A percentile compares a stretch with the other conserved stretches of the same genome.
These are phyloP conservation scores for Nothobranchius furzeri DNA, from an alignment of 2,113 vertebrate genomes.

Conservation along the genomic window DNA sequence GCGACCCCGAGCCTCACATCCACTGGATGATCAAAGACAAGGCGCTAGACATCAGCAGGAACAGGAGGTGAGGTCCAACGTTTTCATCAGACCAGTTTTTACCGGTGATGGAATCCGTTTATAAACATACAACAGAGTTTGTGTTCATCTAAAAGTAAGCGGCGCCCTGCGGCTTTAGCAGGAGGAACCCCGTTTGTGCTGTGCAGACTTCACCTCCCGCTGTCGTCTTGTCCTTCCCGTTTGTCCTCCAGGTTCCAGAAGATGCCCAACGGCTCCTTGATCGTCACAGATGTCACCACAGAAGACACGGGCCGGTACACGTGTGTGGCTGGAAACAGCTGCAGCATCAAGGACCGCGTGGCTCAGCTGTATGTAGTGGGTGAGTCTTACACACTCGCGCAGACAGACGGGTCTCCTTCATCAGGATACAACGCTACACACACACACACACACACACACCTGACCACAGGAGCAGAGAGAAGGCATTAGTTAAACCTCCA, in stretches of 20 bases:
- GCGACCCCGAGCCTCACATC: conserved; percentile 89
- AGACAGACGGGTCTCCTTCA: conserved; percentile 1
- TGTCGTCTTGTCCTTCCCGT: not conserved
- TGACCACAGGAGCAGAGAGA: conserved; percentile 6
- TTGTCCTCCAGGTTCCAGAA: conserved; percentile 85
- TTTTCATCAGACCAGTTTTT: no score
- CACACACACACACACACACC: conserved; percentile 1
- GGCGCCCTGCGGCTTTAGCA: no score
- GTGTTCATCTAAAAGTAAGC: no score
- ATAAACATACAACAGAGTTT: no score
- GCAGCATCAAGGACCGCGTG: conserved; percentile 89
- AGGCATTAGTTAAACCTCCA: conserved; percentile 58
- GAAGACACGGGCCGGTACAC: conserved; percentile 94
- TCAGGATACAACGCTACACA: conserved; percentile 20
- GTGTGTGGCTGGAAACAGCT: conserved; percentile 95
- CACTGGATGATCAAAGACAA: conserved; percentile 96
- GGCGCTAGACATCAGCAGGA: conserved; percentile 82
- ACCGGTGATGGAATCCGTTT: no score
- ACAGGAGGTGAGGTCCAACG: conserved; percentile 76
- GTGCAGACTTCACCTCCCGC: not conserved
- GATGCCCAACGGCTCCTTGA: conserved; percentile 91
- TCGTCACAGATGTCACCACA: conserved; percentile 87
- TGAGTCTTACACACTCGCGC: conserved; percentile 68
- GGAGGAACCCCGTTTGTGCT: no score
- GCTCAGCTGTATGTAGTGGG: conserved; percentile 93